phyloP scores from a whole-genome alignment of 2,797 vertebrate genomes.

The Microtus obscurus region DNA sequence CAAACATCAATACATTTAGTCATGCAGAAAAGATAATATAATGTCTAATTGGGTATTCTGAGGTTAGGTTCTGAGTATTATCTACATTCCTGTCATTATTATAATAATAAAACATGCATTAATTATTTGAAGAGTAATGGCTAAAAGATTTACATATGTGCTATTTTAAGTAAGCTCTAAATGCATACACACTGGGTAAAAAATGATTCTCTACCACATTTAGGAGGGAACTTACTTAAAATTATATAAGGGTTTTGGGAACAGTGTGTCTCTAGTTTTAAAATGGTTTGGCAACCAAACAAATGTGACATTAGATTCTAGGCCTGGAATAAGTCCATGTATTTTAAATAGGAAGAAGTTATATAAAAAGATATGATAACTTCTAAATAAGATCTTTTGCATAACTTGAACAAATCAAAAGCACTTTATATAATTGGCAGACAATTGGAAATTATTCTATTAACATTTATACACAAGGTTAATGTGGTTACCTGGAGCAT shows the following conservation, averaged over 20 bases:
- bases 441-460: constrained; percentile 62
- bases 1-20: constrained; percentile 63
- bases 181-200: constrained; percentile 61
- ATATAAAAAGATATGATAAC: constrained; percentile 76
- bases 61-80: constrained; percentile 38
- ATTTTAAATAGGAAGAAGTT: constrained; percentile 79
- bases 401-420: constrained; percentile 68
- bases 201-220: constrained; percentile 59
- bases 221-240: constrained; percentile 70
- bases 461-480: constrained; percentile 52
- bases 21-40: constrained; percentile 44
- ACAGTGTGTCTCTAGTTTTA: constrained; percentile 75
- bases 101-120: constrained; percentile 66
- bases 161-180: constrained; percentile 76
- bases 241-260: constrained; percentile 75
- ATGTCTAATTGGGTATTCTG: constrained; percentile 41
- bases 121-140: constrained; percentile 59
- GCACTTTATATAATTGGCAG: constrained; percentile 60
- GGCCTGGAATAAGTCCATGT: constrained; percentile 76
- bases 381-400: constrained; percentile 67
- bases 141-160: constrained; percentile 62
- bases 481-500: constrained; percentile 1
- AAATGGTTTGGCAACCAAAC: constrained; percentile 81
- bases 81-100: constrained; percentile 14
- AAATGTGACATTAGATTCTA: constrained; percentile 82